Base-by-base conservation (phyloP, 2,888 invertebrate species). In the Cephus sareptanus region DNA sequence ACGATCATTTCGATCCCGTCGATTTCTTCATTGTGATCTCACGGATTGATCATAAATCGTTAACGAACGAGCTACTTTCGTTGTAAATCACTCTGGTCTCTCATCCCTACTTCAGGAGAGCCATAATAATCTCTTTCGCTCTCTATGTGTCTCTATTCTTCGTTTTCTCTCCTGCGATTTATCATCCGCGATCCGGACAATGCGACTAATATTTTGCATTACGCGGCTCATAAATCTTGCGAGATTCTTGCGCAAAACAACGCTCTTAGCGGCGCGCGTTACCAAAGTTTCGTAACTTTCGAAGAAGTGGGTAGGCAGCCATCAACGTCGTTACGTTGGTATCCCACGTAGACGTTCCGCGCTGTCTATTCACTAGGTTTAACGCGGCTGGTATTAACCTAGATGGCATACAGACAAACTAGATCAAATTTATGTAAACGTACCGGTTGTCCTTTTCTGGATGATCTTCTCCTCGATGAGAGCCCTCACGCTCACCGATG, bases 401-500 rank as follows among this genome's bases (percentile, higher is more conserved):
- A 56, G 56, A 56, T 56, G 9, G 56, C 6, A 56, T 23, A 56
- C 23, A 9, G 9, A 56, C 23, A 56, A 23, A 56, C 23, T 23
- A 23, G 9, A 56, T 23, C 6, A 56, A 56, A 56, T 23, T 56
- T 23, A 23, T 15, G 6, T 56, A 56, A 23, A 56, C 83, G 81
- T 83, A 91, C 91, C 94, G 73, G 95, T 95, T 77, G 93, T 94
- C 87, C 97, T 93, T 85, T 97, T 97, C 90, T 96, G 97, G 85
- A 97, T 98, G 84, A 98, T 98, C 92, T 98, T 98, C 91, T 98
- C 98, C 92, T 97, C 97, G 84, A 98, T 98, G 74, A 98, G 93
- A 13, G 98, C 97, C 80, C 98, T 93, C 11, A 98, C 97, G 79
- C 97, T 97, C 81, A 97, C 96, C 83, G 97, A 97, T 11, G 97